Percentiles rank a stretch among this genome's conserved stretches.
Conservation (phyloP, 2,797 vertebrate species). For the Tauraco hartlaubi region DNA sequence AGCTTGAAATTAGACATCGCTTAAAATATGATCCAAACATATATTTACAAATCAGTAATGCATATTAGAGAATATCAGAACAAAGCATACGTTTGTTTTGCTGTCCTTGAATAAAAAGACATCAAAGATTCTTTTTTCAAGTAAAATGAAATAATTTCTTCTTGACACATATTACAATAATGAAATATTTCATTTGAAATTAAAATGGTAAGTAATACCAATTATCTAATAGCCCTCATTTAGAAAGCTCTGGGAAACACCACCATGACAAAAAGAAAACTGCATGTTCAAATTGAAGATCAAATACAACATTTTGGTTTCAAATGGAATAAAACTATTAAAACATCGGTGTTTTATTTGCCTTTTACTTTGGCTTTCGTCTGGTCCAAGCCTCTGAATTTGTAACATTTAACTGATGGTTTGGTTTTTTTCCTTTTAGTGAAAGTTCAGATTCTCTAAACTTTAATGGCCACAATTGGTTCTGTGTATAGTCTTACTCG, state of each 20-base stretch:
- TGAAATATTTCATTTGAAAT: background rate
- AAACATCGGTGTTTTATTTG: background rate
- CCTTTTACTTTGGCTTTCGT: background rate
- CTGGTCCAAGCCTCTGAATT: background rate
- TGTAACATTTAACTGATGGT: background rate
- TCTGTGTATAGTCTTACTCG: background rate
- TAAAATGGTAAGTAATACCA: background rate
- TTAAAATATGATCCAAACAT: constrained; percentile 1
- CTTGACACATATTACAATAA: background rate
- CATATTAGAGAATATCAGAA: background rate
- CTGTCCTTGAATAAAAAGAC: background rate
- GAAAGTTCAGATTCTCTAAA: background rate
- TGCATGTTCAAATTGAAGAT: background rate
- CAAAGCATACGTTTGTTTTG: background rate
- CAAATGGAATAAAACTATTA: background rate
- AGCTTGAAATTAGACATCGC: constrained; percentile 22
- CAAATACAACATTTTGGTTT: background rate
- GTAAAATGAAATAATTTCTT: background rate
- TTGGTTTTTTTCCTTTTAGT: background rate
- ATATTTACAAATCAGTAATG: background rate
- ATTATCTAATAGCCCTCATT: background rate
- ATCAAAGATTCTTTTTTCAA: background rate
- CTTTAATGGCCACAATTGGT: background rate
- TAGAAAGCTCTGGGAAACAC: background rate
- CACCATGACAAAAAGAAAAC: background rate